These are phyloP conservation scores for Muscicapa adusta DNA, from an alignment of 2,113 vertebrate genomes.

Conservation along the genomic window DNA sequence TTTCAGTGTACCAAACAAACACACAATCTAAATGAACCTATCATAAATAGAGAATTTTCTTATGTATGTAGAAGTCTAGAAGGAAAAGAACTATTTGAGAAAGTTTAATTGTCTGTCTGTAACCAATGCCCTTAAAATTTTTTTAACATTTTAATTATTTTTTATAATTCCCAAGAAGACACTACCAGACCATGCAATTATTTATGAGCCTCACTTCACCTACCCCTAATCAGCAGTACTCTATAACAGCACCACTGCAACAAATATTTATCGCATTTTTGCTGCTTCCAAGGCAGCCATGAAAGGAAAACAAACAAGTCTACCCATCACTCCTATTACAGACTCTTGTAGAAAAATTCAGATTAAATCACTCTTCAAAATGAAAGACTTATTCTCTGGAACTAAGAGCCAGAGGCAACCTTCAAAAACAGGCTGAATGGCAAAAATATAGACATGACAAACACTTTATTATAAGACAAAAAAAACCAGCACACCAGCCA, in stretches of 20 bases:
- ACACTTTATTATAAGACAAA: neutral
- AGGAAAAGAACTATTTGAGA: neutral
- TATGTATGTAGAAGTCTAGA: neutral
- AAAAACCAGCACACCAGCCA: neutral
- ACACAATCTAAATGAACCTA: neutral
- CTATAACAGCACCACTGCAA: neutral
- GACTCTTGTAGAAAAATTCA: neutral
- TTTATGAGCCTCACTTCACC: neutral
- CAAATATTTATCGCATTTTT: neutral
- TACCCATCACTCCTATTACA: neutral
- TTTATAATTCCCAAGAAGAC: neutral
- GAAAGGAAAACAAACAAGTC: neutral
- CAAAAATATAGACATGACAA: neutral
- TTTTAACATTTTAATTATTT: accelerated
- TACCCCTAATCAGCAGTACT: neutral
- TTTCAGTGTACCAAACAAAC: neutral
- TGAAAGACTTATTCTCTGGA: neutral
- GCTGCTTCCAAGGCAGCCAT: neutral
- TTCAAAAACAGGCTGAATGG: neutral
- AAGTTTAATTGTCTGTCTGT: neutral
- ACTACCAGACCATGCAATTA: neutral
- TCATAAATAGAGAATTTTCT: neutral
- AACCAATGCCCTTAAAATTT: neutral
- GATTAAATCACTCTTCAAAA: neutral
- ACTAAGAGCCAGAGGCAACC: neutral